These are phyloP conservation scores for Neria commutata DNA, from an alignment of 2,888 invertebrate species.

Conservation along the genomic window DNA sequence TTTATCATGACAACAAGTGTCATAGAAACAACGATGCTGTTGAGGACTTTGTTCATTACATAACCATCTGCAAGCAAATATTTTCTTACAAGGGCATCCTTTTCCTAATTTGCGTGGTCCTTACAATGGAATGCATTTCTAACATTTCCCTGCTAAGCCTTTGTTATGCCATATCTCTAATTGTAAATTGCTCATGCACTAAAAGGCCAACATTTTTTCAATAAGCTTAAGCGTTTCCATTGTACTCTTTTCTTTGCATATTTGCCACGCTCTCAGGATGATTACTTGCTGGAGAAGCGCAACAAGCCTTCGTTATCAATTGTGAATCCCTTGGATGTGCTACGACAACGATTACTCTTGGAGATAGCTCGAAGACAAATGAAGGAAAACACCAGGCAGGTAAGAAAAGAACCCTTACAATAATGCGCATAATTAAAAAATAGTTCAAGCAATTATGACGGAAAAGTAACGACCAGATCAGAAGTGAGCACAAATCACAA, in stretches of 20 bases:
- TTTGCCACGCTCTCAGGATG: slow-evolving; percentile 53
- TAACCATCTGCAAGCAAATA: no score
- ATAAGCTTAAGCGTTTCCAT: slow-evolving; percentile 17
- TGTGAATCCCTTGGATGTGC: slow-evolving; percentile 85
- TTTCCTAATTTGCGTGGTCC: no score
- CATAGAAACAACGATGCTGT: no score
- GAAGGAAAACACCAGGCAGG: slow-evolving; percentile 74
- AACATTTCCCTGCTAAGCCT: no score
- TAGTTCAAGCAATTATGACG: neutral
- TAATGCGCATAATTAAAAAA: neutral
- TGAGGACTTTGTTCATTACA: no score
- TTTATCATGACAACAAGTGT: no score
- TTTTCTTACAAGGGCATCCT: no score
- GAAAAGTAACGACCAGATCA: neutral
- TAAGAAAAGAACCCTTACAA: slow-evolving; percentile 43
- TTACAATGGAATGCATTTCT: no score
- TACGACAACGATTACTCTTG: slow-evolving; percentile 78
- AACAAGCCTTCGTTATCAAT: slow-evolving; percentile 80
- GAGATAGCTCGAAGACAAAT: slow-evolving; percentile 85
- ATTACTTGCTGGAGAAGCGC: slow-evolving; percentile 65
- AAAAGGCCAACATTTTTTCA: no score
- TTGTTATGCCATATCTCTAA: no score
- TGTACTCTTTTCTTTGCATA: slow-evolving; percentile 20
- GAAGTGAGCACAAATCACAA: neutral
- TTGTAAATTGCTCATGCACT: no score